These are phyloP conservation scores for Coptodon rendalli DNA, from an alignment of 2,113 vertebrate species.

Conservation along the genomic window DNA sequence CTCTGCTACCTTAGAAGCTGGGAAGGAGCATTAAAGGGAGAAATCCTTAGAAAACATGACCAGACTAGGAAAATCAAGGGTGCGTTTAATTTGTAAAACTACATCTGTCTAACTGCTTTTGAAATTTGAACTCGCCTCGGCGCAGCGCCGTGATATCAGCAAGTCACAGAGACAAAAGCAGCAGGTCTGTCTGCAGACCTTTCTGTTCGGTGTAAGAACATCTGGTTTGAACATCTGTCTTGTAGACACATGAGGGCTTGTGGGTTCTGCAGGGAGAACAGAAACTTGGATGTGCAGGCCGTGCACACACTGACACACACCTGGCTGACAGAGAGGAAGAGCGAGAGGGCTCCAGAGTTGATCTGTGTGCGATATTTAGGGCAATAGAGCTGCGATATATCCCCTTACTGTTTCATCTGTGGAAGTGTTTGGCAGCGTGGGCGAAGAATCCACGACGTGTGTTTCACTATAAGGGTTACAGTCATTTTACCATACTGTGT, in stretches of 20 bases:
- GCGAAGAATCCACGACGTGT: background rate
- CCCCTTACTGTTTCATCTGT: background rate
- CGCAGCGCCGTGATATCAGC: background rate
- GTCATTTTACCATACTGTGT: background rate
- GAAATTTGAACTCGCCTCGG: background rate
- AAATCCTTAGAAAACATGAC: background rate
- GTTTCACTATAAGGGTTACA: background rate
- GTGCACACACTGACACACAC: conserved; percentile 1
- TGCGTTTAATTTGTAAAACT: background rate
- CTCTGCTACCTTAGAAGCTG: background rate
- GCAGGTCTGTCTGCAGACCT: background rate
- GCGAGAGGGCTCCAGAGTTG: background rate
- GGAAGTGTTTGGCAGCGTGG: background rate
- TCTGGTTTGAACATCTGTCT: conserved; percentile 66
- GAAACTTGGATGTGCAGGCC: background rate
- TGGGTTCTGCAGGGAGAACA: conserved; percentile 17
- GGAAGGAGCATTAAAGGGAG: background rate
- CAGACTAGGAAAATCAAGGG: background rate
- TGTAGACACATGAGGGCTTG: conserved; percentile 24
- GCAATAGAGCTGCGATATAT: background rate
- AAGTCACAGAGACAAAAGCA: background rate
- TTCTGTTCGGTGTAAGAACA: conserved; percentile 44
- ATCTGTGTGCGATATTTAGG: background rate
- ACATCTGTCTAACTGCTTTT: background rate
- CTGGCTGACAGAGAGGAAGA: conserved; percentile 1